A percentile compares a stretch with the other conserved stretches of the same genome.
Conservation (phyloP, 2,888 invertebrate genomes). For the Amphiduros pacificus region DNA sequence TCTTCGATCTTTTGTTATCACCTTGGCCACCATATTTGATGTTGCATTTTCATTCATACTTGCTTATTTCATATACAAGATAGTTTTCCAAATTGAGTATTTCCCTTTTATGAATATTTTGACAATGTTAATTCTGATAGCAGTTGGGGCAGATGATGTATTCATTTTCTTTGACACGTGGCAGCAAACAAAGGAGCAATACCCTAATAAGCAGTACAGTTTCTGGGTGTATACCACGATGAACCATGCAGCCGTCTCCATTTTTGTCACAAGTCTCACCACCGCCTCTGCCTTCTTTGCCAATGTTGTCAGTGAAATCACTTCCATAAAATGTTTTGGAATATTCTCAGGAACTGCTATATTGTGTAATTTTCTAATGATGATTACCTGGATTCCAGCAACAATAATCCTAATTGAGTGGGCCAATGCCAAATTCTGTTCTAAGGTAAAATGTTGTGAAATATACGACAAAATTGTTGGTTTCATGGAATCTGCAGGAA, state of each 20-base stretch:
- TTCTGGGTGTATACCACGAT: constrained; percentile 65
- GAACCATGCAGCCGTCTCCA: constrained; percentile 84
- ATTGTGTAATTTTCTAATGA: constrained; percentile 85
- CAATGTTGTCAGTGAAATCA: constrained; percentile 87
- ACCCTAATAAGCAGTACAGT: not conserved
- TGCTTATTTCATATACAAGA: constrained; percentile 74
- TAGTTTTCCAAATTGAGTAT: constrained; percentile 80
- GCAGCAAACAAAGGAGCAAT: constrained; percentile 67
- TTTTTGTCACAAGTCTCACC: constrained; percentile 91
- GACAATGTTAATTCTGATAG: constrained; percentile 76
- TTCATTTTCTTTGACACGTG: constrained; percentile 82
- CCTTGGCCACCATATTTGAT: constrained; percentile 18
- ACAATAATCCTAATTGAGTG: constrained; percentile 77
- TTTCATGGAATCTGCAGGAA: too few species aligned
- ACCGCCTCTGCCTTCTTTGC: constrained; percentile 93
- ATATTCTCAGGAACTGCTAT: constrained; percentile 89
- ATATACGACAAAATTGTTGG: too few species aligned
- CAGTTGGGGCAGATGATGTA: constrained; percentile 92
- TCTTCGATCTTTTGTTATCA: constrained; percentile 17
- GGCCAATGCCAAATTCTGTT: too few species aligned
- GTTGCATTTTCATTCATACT: constrained; percentile 22
- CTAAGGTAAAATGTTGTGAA: too few species aligned
- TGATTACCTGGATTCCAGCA: constrained; percentile 89
- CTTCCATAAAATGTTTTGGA: constrained; percentile 76
- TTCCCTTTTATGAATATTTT: constrained; percentile 98